Percentiles rank a stretch among this genome's conserved stretches.
phyloP scores from a whole-genome alignment of 2,888 invertebrate genomes.

The Andrena chrysosceles region DNA sequence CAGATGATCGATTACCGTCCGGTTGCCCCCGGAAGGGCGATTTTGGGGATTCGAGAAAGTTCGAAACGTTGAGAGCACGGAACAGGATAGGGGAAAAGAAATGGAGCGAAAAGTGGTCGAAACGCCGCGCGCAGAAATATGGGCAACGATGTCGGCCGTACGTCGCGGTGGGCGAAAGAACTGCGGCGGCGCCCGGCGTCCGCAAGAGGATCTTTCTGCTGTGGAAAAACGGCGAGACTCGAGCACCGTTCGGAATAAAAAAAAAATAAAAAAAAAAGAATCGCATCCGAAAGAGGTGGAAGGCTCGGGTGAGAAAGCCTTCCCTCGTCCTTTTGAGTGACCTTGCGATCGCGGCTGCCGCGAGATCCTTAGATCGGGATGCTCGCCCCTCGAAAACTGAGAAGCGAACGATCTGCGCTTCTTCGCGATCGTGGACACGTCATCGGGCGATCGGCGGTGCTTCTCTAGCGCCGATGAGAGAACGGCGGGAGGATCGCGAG shows the following conservation, averaged over 20 bases:
- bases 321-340: slow-evolving; percentile 44
- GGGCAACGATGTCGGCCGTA: slow-evolving; percentile 84
- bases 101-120: slow-evolving; percentile 56
- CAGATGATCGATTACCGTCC: too few species aligned
- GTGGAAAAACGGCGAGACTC: slow-evolving; percentile 28
- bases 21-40: neutral
- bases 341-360: slow-evolving; percentile 66
- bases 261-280: neutral
- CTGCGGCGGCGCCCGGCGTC: slow-evolving; percentile 83
- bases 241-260: slow-evolving; percentile 12
- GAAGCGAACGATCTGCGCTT: slow-evolving; percentile 23
- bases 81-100: slow-evolving; percentile 18
- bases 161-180: slow-evolving; percentile 85
- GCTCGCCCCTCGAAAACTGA: neutral
- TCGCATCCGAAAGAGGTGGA: slow-evolving; percentile 14
- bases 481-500: slow-evolving; percentile 24
- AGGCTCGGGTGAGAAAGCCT: neutral
- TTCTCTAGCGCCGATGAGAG: slow-evolving; percentile 18
- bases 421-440: slow-evolving; percentile 53
- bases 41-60: neutral
- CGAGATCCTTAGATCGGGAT: slow-evolving; percentile 45
- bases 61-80: neutral
- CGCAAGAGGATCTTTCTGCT: slow-evolving; percentile 69
- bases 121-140: slow-evolving; percentile 76
- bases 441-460: slow-evolving; percentile 56